phyloP scores from a whole-genome alignment of 2,113 vertebrate species.

The Ibidorhyncha struthersii region DNA sequence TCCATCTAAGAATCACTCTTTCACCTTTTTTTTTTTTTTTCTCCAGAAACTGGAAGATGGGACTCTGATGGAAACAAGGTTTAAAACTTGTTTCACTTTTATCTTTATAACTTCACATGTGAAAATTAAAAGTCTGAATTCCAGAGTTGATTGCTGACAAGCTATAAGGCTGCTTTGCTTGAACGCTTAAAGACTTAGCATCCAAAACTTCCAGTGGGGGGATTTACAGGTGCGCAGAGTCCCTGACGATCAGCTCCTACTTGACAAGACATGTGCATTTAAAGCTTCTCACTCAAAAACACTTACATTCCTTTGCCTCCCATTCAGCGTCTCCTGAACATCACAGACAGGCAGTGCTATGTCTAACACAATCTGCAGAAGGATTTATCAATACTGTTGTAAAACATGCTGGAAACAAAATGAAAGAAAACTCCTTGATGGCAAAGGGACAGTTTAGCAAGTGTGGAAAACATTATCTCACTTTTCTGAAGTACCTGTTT shows the following conservation, averaged over 20 bases:
- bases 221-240: accelerated
- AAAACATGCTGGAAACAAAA: neutral
- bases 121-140: neutral
- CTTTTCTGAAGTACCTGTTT: neutral
- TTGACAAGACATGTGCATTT: neutral
- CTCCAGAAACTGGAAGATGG: neutral
- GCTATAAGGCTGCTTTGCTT: neutral
- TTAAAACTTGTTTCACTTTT: neutral
- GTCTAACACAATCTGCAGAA: neutral
- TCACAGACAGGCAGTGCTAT: neutral
- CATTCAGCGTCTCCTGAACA: neutral
- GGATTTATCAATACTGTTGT: neutral
- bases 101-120: neutral
- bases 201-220: neutral
- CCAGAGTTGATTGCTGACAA: neutral
- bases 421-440: neutral
- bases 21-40: neutral
- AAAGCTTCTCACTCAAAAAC: neutral
- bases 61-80: neutral
- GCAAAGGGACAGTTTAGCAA: neutral
- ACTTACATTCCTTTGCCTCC: neutral
- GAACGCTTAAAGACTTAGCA: neutral
- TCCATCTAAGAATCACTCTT: neutral
- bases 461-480: neutral
- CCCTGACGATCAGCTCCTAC: neutral